These are phyloP conservation scores for Sycophila sp. DNA, from an alignment of 1,140 invertebrate genomes.

Conservation along the genomic window DNA sequence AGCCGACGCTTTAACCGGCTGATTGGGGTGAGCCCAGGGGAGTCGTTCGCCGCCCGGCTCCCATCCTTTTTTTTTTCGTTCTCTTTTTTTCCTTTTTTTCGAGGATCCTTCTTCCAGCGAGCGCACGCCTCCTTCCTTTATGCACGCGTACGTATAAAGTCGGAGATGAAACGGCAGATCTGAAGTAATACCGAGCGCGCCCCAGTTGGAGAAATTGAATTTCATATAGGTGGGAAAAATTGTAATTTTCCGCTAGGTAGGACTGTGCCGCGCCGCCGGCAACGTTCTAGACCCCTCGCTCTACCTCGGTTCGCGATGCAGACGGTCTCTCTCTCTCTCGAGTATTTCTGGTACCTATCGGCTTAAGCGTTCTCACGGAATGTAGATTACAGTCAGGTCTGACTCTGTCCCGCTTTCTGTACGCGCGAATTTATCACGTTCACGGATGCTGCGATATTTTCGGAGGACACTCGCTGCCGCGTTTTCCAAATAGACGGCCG, in stretches of 20 bases:
- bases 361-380: background rate
- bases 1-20: constrained; percentile 48
- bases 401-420: background rate
- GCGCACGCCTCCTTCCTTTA: background rate
- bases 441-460: too few relatives aligned
- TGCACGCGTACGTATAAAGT: background rate
- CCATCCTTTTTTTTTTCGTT: constrained; percentile 34
- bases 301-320: too few relatives aligned
- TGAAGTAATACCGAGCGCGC: background rate
- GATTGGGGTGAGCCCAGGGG: constrained; percentile 58
- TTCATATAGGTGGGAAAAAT: constrained; percentile 48
- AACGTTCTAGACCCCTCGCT: too few relatives aligned
- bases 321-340: too few relatives aligned
- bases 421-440: too few relatives aligned
- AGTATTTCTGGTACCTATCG: constrained; percentile 13
- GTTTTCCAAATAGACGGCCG: too few relatives aligned
- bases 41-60: constrained; percentile 55
- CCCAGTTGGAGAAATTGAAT: constrained; percentile 49
- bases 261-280: too few relatives aligned
- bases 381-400: constrained; percentile 5
- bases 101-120: constrained; percentile 18
- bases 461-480: too few relatives aligned
- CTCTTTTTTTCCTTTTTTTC: background rate
- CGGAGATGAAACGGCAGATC: constrained; percentile 24
- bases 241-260: constrained; percentile 48